phyloP scores from a whole-genome alignment of 2,113 vertebrate genomes.

The Oreotragus oreotragus region DNA sequence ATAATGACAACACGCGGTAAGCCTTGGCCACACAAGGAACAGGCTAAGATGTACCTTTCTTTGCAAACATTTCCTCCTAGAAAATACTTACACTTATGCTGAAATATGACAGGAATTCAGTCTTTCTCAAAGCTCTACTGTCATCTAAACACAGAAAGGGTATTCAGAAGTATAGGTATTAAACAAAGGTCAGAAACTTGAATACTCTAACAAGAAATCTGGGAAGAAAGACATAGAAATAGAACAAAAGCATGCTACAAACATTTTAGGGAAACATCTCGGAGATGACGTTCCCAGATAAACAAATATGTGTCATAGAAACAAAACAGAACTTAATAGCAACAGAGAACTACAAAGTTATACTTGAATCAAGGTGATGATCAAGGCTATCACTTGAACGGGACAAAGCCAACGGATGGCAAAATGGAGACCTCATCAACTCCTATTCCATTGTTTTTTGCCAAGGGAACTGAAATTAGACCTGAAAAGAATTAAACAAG shows the following conservation, averaged over 20 bases:
- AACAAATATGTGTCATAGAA: neutral
- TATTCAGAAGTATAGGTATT: constrained; percentile 20
- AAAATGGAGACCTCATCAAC: neutral
- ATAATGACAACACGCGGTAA: neutral
- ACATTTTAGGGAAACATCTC: neutral
- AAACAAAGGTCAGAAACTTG: constrained; percentile 25
- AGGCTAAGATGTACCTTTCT: neutral
- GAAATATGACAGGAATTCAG: neutral
- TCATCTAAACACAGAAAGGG: neutral
- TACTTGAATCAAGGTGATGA: neutral
- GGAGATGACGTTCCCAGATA: neutral
- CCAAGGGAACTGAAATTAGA: neutral
- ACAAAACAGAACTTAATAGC: neutral
- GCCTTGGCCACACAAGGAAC: neutral
- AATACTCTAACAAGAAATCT: neutral
- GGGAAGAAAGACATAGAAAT: neutral
- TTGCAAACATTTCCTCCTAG: neutral
- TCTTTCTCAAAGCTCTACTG: neutral
- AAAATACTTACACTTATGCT: neutral
- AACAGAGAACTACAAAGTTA: neutral
- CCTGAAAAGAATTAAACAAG: neutral
- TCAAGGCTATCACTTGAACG: neutral
- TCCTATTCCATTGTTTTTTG: neutral
- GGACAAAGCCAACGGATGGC: neutral
- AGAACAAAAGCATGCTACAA: neutral